Percentiles rank a stretch among this genome's conserved stretches.
Evolutionary conservation across 2,888 invertebrate species (phyloP).

Genomic region (Monopis laevigella): DNA sequence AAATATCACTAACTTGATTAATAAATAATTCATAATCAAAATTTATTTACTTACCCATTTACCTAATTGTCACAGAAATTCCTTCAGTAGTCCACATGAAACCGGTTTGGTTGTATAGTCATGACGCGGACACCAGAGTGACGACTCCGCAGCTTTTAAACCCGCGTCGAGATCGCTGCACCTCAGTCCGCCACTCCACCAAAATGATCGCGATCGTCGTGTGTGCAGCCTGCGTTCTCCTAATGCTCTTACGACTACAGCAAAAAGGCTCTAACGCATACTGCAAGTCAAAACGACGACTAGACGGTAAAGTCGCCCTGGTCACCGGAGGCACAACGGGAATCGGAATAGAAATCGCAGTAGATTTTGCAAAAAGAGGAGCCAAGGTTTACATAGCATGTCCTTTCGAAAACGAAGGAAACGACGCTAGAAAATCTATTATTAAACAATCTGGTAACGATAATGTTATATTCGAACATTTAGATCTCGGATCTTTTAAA

Average conservation of each 20-base stretch:
- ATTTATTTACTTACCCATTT: no score
- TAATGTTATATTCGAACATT: constrained; percentile 73
- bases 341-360: constrained; percentile 49
- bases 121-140: no score
- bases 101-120: no score
- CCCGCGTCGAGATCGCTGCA: no score
- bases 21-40: no score
- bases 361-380: constrained; percentile 46
- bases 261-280: constrained; percentile 50
- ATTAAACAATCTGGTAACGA: constrained; percentile 71
- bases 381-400: constrained; percentile 52
- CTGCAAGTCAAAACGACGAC: constrained; percentile 45
- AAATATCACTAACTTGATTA: no score
- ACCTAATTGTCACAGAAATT: no score
- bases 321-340: constrained; percentile 53
- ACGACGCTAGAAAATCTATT: constrained; percentile 65
- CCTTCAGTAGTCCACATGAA: no score
- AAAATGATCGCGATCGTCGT: no score
- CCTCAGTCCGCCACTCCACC: no score
- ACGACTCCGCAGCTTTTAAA: no score
- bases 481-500: constrained; percentile 78
- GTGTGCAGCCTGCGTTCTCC: no score
- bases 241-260: background rate
- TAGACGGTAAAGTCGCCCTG: constrained; percentile 42
- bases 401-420: constrained; percentile 45